Conservation (phyloP, 2,113 vertebrate genomes). For the Odocoileus hemionus region DNA sequence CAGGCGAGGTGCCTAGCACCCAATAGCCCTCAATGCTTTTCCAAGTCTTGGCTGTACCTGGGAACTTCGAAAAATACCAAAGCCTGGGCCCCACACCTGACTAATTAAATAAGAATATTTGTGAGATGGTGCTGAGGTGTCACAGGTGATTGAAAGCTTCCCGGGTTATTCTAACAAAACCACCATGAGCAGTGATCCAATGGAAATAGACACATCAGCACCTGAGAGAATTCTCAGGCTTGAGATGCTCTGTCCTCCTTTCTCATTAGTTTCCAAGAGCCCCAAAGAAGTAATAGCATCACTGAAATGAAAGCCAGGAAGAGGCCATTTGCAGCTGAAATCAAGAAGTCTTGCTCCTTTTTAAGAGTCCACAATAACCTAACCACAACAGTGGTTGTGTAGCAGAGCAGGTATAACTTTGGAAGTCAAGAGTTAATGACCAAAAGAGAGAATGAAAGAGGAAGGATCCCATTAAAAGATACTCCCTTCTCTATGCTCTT, state of each 20-base stretch:
- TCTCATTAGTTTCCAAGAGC: background rate
- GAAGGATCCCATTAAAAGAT: background rate
- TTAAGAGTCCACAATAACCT: background rate
- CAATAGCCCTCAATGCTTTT: background rate
- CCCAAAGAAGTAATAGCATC: background rate
- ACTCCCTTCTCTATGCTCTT: background rate
- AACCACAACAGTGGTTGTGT: accelerated
- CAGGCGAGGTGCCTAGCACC: background rate
- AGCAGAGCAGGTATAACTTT: background rate
- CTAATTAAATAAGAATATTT: background rate
- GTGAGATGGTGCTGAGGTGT: background rate
- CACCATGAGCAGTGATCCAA: background rate
- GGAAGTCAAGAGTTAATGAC: background rate
- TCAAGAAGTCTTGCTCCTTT: background rate
- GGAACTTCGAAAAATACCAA: background rate
- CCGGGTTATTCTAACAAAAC: background rate
- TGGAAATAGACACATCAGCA: background rate
- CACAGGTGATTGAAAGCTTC: background rate
- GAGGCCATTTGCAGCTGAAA: background rate
- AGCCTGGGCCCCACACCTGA: background rate
- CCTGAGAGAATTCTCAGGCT: background rate
- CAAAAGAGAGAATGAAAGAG: background rate
- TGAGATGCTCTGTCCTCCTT: background rate
- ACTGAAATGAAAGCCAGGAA: background rate
- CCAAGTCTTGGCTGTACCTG: background rate